Evolutionary conservation across 1,140 invertebrate species (phyloP).

Genomic region (Ostrea denselamellosa): DNA sequence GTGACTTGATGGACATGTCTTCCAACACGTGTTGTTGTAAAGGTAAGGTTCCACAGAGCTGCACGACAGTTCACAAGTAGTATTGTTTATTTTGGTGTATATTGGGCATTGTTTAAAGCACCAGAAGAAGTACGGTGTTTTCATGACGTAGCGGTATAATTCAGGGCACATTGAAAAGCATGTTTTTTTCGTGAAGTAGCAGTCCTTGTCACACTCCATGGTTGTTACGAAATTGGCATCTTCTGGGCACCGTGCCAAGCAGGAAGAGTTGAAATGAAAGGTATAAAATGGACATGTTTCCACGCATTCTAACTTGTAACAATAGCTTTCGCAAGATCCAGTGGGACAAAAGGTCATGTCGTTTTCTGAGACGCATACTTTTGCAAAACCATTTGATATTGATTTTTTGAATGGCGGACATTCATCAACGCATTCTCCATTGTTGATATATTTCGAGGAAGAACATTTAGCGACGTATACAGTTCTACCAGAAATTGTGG

Average conservation of each 20-base stretch:
- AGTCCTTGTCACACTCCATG: neutral
- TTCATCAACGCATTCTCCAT: neutral
- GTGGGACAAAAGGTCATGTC: neutral
- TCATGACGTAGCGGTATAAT: neutral
- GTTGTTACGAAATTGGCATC: neutral
- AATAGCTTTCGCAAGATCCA: neutral
- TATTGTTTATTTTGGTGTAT: neutral
- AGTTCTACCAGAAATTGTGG: neutral
- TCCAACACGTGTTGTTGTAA: neutral
- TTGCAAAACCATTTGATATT: neutral
- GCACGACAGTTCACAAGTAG: neutral
- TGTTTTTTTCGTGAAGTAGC: neutral
- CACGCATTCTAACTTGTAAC: neutral
- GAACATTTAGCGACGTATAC: neutral
- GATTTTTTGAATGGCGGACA: neutral
- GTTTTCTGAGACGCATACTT: neutral
- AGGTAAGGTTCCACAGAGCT: neutral
- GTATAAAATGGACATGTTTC: neutral
- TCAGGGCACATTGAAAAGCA: neutral
- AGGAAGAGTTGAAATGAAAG: neutral
- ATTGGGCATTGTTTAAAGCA: neutral
- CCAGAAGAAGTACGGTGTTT: neutral
- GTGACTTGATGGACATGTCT: neutral
- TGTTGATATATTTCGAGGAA: neutral
- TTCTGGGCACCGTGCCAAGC: neutral